phyloP scores from a whole-genome alignment of 1,140 invertebrate genomes.

The Temnothorax curvispinosus region DNA sequence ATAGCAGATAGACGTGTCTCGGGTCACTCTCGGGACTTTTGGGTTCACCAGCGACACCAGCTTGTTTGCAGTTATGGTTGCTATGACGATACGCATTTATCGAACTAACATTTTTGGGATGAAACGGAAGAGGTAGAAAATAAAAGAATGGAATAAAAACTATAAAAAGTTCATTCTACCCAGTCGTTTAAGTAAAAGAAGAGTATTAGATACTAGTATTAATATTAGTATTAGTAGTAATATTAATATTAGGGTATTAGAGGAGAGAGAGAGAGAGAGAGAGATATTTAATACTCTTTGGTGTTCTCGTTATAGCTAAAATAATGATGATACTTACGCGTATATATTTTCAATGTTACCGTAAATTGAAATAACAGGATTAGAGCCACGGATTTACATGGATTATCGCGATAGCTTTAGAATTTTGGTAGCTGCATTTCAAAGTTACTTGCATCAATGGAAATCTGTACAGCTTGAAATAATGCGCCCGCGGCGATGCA shows the following conservation, averaged over 20 bases:
- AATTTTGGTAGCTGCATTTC: conserved; percentile 37
- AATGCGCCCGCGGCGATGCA: conserved; percentile 65
- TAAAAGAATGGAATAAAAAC: neutral
- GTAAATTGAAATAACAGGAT: neutral
- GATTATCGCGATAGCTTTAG: conserved; percentile 8
- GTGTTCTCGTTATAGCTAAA: neutral
- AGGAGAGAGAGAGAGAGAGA: no score
- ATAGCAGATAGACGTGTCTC: conserved; percentile 15
- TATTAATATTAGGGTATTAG: no score
- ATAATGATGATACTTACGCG: neutral
- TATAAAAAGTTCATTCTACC: neutral
- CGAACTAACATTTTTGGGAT: conserved; percentile 56
- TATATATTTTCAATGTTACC: neutral
- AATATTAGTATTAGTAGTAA: no score
- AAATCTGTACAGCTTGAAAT: conserved; percentile 64
- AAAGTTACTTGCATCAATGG: conserved; percentile 66
- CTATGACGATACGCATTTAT: conserved; percentile 64
- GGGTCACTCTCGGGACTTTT: no score
- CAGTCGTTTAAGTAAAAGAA: neutral
- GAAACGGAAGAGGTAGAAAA: neutral
- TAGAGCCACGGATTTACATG: neutral
- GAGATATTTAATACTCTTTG: no score
- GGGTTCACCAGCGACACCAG: neutral
- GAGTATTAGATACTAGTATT: no score
- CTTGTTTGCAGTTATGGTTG: conserved; percentile 52